These are phyloP conservation scores for Daphoenositta chrysoptera DNA, from an alignment of 2,113 vertebrate genomes.

Conservation along the genomic window DNA sequence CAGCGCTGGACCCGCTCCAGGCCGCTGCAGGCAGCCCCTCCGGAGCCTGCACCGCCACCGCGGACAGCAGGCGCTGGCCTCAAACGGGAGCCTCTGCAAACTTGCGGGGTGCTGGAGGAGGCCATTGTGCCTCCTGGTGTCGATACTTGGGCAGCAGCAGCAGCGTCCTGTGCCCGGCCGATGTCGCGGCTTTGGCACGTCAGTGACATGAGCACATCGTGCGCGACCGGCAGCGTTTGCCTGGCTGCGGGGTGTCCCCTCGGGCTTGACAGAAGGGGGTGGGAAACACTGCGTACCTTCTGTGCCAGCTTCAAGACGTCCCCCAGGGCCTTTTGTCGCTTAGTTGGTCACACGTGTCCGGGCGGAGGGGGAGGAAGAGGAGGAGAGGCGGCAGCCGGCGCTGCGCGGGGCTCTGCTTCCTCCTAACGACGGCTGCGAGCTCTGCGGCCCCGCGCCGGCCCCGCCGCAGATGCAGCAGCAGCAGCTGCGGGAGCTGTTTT, in stretches of 20 bases:
- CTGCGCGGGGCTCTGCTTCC: constrained; percentile 34
- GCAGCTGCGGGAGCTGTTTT: not conserved
- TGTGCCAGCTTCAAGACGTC: not conserved
- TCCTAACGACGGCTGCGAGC: constrained; percentile 25
- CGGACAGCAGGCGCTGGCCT: not conserved
- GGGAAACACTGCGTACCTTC: not conserved
- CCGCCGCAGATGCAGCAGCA: not conserved
- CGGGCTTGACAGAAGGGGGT: not conserved
- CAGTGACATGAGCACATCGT: not conserved
- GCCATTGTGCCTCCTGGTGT: not conserved
- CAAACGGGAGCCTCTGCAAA: not conserved
- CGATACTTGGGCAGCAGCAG: not conserved
- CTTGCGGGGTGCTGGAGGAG: not conserved
- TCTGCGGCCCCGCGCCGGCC: no score
- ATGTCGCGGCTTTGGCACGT: not conserved
- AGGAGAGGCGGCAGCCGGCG: not conserved
- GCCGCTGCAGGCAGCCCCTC: not conserved
- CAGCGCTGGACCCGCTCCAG: not conserved
- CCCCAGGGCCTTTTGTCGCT: not conserved
- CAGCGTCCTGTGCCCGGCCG: not conserved
- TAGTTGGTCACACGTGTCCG: not conserved
- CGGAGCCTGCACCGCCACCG: not conserved
- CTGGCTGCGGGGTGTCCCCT: not conserved
- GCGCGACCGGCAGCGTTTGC: not conserved
- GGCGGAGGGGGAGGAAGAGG: not conserved